These are phyloP conservation scores for Ibidorhyncha struthersii DNA, from an alignment of 2,113 vertebrate species.

Conservation along the genomic window DNA sequence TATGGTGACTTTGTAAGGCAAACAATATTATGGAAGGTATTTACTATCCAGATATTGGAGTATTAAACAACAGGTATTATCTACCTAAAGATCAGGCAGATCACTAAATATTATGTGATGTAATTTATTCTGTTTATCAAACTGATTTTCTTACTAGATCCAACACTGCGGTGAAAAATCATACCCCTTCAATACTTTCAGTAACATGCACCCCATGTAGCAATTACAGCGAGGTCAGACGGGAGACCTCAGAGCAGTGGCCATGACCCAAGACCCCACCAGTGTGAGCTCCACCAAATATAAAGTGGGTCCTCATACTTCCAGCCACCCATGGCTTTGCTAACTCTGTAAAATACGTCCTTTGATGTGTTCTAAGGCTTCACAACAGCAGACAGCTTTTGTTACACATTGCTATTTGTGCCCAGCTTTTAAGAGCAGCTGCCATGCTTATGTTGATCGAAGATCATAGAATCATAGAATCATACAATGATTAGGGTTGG, in stretches of 20 bases:
- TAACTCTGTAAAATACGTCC: neutral
- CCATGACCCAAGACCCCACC: neutral
- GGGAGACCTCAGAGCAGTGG: neutral
- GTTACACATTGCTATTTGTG: neutral
- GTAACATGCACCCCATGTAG: neutral
- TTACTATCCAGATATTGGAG: neutral
- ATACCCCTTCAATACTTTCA: neutral
- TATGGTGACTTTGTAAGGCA: neutral
- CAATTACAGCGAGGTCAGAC: neutral
- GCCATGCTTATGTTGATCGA: accelerated
- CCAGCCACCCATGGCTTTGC: neutral
- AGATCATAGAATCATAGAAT: neutral
- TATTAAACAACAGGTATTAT: neutral
- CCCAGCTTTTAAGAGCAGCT: neutral
- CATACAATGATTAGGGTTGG: neutral
- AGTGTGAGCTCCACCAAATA: neutral
- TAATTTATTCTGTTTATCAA: neutral
- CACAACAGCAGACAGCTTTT: neutral
- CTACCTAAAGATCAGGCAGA: neutral
- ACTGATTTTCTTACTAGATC: neutral
- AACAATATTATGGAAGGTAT: neutral
- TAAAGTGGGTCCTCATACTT: neutral
- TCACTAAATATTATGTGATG: neutral
- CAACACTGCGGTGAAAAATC: neutral
- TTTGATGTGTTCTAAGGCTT: neutral